phyloP scores from a whole-genome alignment of 2,888 invertebrate species.

The Neuroscelio doddi region DNA sequence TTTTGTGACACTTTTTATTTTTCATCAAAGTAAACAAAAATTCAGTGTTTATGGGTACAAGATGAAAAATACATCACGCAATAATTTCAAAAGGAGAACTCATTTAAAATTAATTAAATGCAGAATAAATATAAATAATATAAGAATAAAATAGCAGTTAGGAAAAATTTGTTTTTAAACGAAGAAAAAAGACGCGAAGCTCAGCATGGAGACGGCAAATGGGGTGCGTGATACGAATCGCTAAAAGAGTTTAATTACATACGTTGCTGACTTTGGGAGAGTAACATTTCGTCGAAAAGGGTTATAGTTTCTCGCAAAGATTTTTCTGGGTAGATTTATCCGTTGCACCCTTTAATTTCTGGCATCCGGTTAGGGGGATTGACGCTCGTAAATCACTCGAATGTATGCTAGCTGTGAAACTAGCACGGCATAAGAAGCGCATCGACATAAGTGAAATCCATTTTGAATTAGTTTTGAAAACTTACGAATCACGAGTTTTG shows the following conservation, averaged over 20 bases:
- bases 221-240: slow-evolving; percentile 8
- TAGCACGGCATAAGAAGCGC: slow-evolving; percentile 33
- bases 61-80: too few species aligned
- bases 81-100: too few species aligned
- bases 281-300: slow-evolving; percentile 1
- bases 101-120: too few species aligned
- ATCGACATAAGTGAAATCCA: slow-evolving; percentile 39
- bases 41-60: too few species aligned
- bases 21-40: too few species aligned
- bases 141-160: too few species aligned
- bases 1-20: too few species aligned
- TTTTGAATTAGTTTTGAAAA: background rate
- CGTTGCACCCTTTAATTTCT: too few species aligned
- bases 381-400: slow-evolving; percentile 39
- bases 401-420: slow-evolving; percentile 35
- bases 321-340: background rate
- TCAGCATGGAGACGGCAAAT: background rate
- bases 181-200: background rate
- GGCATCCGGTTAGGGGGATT: too few species aligned
- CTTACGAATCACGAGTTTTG: background rate
- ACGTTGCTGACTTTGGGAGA: background rate
- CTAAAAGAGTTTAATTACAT: background rate
- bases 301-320: background rate
- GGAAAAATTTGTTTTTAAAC: background rate
- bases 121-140: too few species aligned